A percentile compares a stretch with the other conserved stretches of the same genome.
Conservation (phyloP, 2,888 invertebrate species). For the Andrena chrysosceles region DNA sequence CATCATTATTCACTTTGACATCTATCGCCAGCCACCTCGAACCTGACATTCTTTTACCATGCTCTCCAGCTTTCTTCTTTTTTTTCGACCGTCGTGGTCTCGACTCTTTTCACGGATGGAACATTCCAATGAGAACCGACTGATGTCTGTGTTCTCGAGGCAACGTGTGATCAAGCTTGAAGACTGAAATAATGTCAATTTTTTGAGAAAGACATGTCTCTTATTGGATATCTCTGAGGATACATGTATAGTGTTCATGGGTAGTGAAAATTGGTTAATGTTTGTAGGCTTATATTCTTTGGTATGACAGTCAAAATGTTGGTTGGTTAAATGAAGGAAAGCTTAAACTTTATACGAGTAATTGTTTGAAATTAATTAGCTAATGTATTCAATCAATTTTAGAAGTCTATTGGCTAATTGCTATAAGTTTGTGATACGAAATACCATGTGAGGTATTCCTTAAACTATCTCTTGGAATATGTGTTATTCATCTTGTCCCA, state of each 20-base stretch:
- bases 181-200: not conserved
- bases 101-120: slow-evolving; percentile 28
- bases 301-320: too few species aligned
- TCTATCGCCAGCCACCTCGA: slow-evolving; percentile 41
- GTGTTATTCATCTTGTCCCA: too few species aligned
- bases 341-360: too few species aligned
- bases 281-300: not conserved
- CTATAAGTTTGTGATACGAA: too few species aligned
- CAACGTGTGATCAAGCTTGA: not conserved
- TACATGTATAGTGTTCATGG: not conserved
- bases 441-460: too few species aligned
- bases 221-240: not conserved
- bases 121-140: slow-evolving; percentile 44
- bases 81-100: not conserved
- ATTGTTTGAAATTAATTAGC: too few species aligned
- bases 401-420: too few species aligned
- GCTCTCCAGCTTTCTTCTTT: slow-evolving; percentile 6
- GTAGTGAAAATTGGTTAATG: not conserved
- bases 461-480: too few species aligned
- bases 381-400: too few species aligned
- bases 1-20: slow-evolving; percentile 68
- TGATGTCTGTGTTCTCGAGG: not conserved
- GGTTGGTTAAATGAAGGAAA: too few species aligned
- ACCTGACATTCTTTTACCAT: slow-evolving; percentile 43
- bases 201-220: not conserved